Conservation (phyloP, 2,113 vertebrate genomes). For the Leiothrix lutea region DNA sequence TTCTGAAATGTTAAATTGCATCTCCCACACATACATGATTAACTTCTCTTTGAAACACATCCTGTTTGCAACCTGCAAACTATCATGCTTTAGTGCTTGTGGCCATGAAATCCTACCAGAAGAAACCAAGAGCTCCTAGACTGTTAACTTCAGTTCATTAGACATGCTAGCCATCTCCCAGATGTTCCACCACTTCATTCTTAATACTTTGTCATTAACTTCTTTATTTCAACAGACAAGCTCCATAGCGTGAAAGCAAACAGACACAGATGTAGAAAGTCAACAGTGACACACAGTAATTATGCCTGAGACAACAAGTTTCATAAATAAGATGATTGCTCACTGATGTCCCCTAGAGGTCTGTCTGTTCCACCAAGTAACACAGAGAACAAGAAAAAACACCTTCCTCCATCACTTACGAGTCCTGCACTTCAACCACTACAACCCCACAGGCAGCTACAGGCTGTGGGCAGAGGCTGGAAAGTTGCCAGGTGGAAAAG, state of each 20-base stretch:
- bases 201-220: background rate
- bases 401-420: background rate
- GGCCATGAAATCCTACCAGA: background rate
- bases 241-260: background rate
- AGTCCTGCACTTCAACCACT: background rate
- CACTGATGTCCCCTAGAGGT: background rate
- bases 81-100: background rate
- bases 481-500: background rate
- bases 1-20: background rate
- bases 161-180: background rate
- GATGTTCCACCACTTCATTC: background rate
- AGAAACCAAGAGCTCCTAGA: background rate
- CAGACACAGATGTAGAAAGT: fast-evolving
- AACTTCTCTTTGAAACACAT: background rate
- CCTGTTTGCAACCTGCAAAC: background rate
- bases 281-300: background rate
- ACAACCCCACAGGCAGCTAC: background rate
- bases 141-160: background rate
- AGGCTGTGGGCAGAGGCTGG: background rate
- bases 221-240: background rate
- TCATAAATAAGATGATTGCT: background rate
- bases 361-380: background rate
- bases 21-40: background rate
- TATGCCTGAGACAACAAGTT: background rate
- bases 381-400: background rate